Evolutionary conservation across 2,797 vertebrate species (phyloP).

Genomic region (Alectoris magna): DNA sequence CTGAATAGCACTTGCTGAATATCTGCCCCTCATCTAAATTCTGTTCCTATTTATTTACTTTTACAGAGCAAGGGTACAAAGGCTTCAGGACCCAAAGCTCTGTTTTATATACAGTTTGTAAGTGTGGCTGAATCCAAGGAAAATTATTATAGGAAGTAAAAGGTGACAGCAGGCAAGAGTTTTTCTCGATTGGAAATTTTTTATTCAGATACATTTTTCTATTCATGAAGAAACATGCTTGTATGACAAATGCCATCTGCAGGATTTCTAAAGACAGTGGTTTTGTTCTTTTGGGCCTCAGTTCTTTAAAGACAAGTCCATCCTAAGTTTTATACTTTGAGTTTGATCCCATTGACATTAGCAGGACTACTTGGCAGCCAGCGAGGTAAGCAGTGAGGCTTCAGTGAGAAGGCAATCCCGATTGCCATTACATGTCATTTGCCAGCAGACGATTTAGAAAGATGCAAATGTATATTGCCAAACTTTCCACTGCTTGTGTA

Average conservation of each 20-base stretch:
- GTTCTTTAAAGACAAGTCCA: neutral
- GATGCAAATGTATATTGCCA: neutral
- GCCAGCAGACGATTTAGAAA: neutral
- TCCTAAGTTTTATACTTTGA: neutral
- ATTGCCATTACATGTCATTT: neutral
- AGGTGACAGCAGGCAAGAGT: neutral
- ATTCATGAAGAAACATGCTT: neutral
- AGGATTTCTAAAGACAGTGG: neutral
- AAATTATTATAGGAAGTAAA: neutral
- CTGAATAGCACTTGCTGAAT: neutral
- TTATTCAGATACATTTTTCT: neutral
- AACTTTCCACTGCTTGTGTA: neutral
- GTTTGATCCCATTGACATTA: neutral
- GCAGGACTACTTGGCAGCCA: neutral
- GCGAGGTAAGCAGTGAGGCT: neutral
- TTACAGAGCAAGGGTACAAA: neutral
- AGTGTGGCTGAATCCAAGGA: neutral
- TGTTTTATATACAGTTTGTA: neutral
- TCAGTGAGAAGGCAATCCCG: neutral
- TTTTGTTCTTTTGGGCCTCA: neutral
- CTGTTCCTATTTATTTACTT: conserved; percentile 15
- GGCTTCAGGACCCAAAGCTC: neutral
- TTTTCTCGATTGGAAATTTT: conserved; percentile 2
- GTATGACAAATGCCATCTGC: conserved; percentile 33
- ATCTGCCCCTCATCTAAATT: neutral